Base-by-base conservation (phyloP, 2,113 vertebrate genomes). In the Nansenia antarctica region DNA sequence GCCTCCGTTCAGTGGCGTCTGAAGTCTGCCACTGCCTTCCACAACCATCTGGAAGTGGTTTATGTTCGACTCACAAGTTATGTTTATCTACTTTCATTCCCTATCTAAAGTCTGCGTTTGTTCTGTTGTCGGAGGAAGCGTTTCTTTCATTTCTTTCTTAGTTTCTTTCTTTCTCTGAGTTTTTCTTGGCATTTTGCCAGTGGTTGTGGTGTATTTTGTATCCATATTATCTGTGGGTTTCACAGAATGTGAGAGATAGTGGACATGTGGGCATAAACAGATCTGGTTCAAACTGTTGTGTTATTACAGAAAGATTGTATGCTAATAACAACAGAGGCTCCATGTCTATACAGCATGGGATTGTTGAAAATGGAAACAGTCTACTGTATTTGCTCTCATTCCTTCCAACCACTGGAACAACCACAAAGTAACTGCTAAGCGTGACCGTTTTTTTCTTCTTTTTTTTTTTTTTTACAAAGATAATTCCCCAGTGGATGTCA, bases 21-120 rank as follows among this genome's bases (percentile, higher is more conserved):
- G 9, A 74, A 65, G 73, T 64, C 69, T 79, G 76, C 79, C 71
- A 77, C 60, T 69, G 61, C 62, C 72, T 79, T 53, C 70, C 57
- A 69, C 37, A 55, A 68, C 74, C 87, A 87, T 90, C 85, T 90
- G 89, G 86, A 88, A 89, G 20, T 72, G 52, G 67, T 81, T 62
- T 80, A 75, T 76, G 71, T 65, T 62, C n/a, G n/a, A n/a, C n/a
- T n/a, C n/a, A n/a, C n/a, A n/a, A n/a, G n/a, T n/a, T n/a, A n/a
- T n/a, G n/a, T n/a, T n/a, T n/a, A n/a, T n/a, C n/a, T n/a, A n/a
- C n/a, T n/a, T n/a, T n/a, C n/a, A n/a, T n/a, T n/a, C n/a, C n/a
- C n/a, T n/a, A n/a, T n/a, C n/a, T n/a, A n/a, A n/a, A n/a, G n/a
- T n/a, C n/a, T n/a, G n/a, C n/a, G n/a, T n/a, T n/a, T n/a, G n/a